Percentiles rank a stretch among this genome's conserved stretches.
Evolutionary conservation across 2,888 invertebrate species (phyloP).

Genomic region (Hofmannophila pseudospretella): DNA sequence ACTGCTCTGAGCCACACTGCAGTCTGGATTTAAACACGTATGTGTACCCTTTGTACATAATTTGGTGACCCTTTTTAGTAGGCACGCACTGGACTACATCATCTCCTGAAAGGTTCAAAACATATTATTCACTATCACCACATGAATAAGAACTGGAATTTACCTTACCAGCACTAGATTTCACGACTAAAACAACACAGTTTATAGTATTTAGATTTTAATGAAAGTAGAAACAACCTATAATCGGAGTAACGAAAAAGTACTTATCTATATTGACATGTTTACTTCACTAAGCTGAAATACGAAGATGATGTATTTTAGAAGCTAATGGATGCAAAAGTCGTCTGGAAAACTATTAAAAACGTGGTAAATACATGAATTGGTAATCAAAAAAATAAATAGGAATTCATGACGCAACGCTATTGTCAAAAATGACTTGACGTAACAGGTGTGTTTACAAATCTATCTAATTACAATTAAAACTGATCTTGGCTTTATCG

Average conservation of each 20-base stretch:
- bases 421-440: too few relatives aligned
- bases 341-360: too few relatives aligned
- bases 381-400: constrained; percentile 4
- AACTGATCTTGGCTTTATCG: too few relatives aligned
- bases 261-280: too few relatives aligned
- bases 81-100: constrained; percentile 68
- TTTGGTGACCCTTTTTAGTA: constrained; percentile 65
- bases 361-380: background rate
- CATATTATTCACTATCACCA: background rate
- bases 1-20: constrained; percentile 68
- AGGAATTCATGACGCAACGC: constrained; percentile 7
- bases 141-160: background rate
- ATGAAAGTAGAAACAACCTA: background rate
- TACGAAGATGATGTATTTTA: too few relatives aligned
- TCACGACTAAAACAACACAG: background rate
- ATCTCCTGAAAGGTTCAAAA: constrained; percentile 47
- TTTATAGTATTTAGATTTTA: constrained; percentile 1
- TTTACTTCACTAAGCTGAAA: too few relatives aligned
- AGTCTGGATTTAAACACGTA: constrained; percentile 65
- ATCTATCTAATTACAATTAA: too few relatives aligned
- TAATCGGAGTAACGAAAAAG: too few relatives aligned
- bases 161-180: background rate
- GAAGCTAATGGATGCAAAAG: too few relatives aligned
- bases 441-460: too few relatives aligned
- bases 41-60: constrained; percentile 66